Conservation (phyloP, 2,113 vertebrate species). For the Equus przewalskii region DNA sequence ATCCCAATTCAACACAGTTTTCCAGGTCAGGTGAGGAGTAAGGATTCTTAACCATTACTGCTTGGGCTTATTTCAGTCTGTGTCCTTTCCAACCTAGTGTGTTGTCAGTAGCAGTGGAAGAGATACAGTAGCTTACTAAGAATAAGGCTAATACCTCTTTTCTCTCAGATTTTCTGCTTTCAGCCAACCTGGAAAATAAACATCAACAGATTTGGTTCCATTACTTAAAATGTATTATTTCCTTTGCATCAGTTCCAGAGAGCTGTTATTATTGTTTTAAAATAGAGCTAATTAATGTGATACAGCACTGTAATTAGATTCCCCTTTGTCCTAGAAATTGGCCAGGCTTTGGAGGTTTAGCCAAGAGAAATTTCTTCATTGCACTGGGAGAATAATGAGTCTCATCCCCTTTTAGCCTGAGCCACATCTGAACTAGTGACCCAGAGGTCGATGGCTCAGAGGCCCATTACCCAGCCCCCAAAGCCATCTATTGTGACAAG, state of each 20-base stretch:
- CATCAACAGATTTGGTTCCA: background rate
- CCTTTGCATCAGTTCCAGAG: background rate
- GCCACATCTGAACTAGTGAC: slow-evolving; percentile 66
- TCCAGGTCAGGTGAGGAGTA: background rate
- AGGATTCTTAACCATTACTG: background rate
- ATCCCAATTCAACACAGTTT: background rate
- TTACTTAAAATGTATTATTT: background rate
- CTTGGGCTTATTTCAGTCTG: background rate
- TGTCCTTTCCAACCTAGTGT: background rate
- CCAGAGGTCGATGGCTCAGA: slow-evolving; percentile 70
- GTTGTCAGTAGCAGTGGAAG: background rate
- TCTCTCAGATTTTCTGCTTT: background rate
- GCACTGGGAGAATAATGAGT: slow-evolving; percentile 70
- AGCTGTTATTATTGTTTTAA: slow-evolving; percentile 43
- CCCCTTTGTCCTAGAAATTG: slow-evolving; percentile 55
- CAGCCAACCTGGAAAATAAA: background rate
- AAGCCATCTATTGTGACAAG: slow-evolving; percentile 72
- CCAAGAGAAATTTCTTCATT: slow-evolving; percentile 59
- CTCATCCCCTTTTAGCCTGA: slow-evolving; percentile 54
- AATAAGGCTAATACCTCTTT: background rate
- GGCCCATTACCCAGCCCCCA: slow-evolving; percentile 68
- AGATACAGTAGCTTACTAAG: background rate
- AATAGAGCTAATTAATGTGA: slow-evolving; percentile 57
- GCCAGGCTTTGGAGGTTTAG: background rate
- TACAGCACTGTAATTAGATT: slow-evolving; percentile 46